Percentiles rank a stretch among this genome's conserved stretches.
phyloP scores from a whole-genome alignment of 2,797 vertebrate species.

The Phoebastria nigripes region DNA sequence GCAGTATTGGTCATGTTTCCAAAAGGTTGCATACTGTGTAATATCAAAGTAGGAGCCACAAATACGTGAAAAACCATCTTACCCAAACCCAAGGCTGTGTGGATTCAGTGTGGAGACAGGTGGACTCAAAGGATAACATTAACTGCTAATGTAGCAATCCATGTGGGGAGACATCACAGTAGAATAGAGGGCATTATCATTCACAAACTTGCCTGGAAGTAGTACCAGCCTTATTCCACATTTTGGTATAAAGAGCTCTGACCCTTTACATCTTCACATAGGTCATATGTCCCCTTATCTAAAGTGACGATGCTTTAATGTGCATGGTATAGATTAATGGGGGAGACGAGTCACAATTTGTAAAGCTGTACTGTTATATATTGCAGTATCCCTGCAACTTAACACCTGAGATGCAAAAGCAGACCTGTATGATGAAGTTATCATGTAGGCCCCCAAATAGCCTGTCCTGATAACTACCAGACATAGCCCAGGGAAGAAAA shows the following conservation, averaged over 20 bases:
- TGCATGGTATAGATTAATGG: not conserved
- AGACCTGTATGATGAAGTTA: not conserved
- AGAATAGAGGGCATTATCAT: not conserved
- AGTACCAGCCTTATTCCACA: not conserved
- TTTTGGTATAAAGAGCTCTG: not conserved
- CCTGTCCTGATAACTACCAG: not conserved
- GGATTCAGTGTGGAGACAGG: not conserved
- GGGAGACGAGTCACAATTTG: not conserved
- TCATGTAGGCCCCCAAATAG: not conserved
- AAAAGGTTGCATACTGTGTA: not conserved
- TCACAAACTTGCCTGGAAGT: not conserved
- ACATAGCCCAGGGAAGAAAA: not conserved
- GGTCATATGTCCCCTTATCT: not conserved
- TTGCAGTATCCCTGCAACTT: not conserved
- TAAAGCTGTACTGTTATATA: not conserved
- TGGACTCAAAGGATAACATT: not conserved
- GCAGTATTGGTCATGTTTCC: not conserved
- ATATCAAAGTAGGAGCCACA: not conserved
- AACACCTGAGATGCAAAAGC: not conserved
- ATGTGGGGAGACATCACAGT: not conserved
- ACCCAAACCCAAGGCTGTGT: not conserved
- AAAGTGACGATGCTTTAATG: not conserved
- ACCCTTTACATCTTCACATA: not conserved
- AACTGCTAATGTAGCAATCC: not conserved
- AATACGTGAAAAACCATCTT: not conserved